These are phyloP conservation scores for Diarsia brunnea DNA, from an alignment of 2,888 invertebrate species.

Conservation along the genomic window DNA sequence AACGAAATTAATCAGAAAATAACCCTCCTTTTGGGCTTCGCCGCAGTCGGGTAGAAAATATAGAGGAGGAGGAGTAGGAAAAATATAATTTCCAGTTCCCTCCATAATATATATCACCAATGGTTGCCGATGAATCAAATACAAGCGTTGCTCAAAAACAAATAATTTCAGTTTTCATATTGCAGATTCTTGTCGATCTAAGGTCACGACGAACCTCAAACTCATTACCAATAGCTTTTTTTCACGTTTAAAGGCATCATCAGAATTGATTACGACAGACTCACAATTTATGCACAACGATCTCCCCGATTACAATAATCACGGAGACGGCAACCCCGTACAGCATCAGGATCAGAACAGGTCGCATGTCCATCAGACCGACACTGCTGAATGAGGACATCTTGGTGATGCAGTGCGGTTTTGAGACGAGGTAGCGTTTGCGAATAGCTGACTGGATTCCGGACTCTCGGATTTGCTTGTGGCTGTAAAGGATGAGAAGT, in stretches of 20 bases:
- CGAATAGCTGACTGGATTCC: conserved; percentile 86
- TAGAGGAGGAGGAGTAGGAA: too few species aligned
- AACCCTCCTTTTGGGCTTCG: too few species aligned
- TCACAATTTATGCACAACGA: conserved; percentile 71
- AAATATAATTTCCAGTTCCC: too few species aligned
- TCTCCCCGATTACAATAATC: conserved; percentile 70
- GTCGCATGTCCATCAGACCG: conserved; percentile 84
- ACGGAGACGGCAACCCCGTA: conserved; percentile 81
- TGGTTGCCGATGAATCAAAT: not conserved
- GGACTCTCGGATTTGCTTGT: conserved; percentile 89
- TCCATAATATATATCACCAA: too few species aligned
- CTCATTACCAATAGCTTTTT: too few species aligned
- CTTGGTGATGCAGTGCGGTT: conserved; percentile 77
- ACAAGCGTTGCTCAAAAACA: not conserved
- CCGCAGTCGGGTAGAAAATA: too few species aligned
- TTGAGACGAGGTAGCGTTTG: conserved; percentile 73
- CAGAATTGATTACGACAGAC: conserved; percentile 28
- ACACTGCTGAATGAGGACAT: conserved; percentile 85
- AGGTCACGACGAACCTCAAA: not conserved
- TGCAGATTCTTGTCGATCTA: too few species aligned
- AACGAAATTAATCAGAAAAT: too few species aligned
- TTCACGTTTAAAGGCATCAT: not conserved
- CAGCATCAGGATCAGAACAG: conserved; percentile 84
- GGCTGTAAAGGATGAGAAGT: conserved; percentile 72
- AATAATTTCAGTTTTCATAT: too few species aligned